Conservation (phyloP, 2,888 invertebrate species). For the Tupiocoris notatus region DNA sequence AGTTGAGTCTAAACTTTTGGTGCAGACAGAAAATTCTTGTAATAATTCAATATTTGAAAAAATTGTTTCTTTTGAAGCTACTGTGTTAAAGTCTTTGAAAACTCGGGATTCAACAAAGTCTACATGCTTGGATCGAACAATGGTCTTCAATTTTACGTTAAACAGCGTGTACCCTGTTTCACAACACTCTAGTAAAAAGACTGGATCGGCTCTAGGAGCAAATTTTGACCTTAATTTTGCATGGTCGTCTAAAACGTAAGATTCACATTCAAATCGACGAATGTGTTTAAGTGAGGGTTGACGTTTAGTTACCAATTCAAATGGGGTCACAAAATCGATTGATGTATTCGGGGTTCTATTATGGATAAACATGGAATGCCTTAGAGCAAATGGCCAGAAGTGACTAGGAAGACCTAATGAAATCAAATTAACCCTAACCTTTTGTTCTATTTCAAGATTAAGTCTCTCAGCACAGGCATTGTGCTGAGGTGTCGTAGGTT, state of each 20-base stretch:
- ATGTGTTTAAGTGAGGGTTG: not conserved
- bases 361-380: not conserved
- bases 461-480: not conserved
- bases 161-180: constrained; percentile 2
- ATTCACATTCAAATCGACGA: not conserved
- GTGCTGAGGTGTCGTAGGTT: not conserved
- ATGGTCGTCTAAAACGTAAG: not conserved
- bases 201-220: not conserved
- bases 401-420: not conserved
- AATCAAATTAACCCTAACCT: not conserved
- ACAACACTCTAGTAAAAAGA: not conserved
- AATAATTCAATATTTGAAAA: no score
- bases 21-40: no score
- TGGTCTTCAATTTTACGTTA: not conserved
- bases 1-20: no score
- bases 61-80: no score
- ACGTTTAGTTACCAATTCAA: not conserved
- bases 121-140: not conserved
- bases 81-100: not conserved
- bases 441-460: not conserved
- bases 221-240: not conserved
- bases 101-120: not conserved
- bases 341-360: not conserved
- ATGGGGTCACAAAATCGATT: not conserved
- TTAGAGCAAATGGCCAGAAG: not conserved